phyloP scores from a whole-genome alignment of 2,797 vertebrate genomes.

The Ceryle rudis region DNA sequence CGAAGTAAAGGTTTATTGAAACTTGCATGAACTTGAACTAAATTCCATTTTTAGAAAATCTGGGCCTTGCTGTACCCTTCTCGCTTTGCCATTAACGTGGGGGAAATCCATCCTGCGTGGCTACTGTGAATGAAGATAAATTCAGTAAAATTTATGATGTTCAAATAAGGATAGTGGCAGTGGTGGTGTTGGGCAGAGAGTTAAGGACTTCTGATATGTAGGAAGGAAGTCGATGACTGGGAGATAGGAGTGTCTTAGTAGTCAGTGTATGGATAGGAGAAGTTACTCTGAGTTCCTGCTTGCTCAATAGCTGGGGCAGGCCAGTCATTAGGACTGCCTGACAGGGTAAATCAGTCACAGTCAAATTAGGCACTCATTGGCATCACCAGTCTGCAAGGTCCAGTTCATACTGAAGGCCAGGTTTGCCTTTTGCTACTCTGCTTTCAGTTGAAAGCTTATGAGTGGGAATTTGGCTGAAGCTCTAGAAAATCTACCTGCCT shows the following conservation, averaged over 20 bases:
- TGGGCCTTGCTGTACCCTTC: background rate
- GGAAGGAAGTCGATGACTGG: fast-evolving
- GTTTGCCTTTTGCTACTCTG: background rate
- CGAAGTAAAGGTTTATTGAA: conserved; percentile 17
- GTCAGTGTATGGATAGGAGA: background rate
- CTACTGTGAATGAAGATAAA: background rate
- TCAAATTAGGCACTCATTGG: conserved; percentile 2
- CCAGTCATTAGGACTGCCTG: background rate
- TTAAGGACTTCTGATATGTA: background rate
- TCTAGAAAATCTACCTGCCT: background rate
- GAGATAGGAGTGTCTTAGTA: background rate
- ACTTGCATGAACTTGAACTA: background rate
- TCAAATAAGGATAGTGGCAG: background rate
- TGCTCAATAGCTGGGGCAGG: background rate
- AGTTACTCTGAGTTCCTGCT: background rate
- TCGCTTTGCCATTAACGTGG: background rate
- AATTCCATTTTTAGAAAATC: background rate
- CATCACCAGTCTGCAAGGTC: background rate
- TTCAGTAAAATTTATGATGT: background rate
- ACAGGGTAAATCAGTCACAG: background rate
- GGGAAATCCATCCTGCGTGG: background rate
- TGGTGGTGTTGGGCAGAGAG: too few relatives aligned
- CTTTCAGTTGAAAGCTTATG: background rate
- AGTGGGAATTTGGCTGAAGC: background rate
- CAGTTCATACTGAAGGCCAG: background rate